Evolutionary conservation across 1,140 invertebrate genomes (phyloP).

Genomic region (Plectrocnemia conspersa): DNA sequence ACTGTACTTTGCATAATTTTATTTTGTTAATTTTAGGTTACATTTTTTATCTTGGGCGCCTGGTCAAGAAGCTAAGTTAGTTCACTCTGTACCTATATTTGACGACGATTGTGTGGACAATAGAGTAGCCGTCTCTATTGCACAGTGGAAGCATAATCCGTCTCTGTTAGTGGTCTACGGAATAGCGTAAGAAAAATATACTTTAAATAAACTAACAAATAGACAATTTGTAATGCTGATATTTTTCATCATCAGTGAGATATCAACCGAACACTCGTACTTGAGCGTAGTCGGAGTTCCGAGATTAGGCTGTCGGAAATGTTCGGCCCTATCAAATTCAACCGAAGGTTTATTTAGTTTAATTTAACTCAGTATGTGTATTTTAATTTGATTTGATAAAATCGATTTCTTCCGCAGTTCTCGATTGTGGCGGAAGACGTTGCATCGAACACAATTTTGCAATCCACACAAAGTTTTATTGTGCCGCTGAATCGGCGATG

Average conservation of each 20-base stretch:
- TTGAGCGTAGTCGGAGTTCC: constrained; percentile 51
- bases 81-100: constrained; percentile 52
- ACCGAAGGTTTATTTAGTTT: constrained; percentile 39
- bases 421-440: constrained; percentile 42
- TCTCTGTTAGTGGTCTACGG: constrained; percentile 55
- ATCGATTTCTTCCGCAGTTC: too few species aligned
- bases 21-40: constrained; percentile 38
- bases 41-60: constrained; percentile 50
- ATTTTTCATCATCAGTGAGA: constrained; percentile 39
- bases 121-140: constrained; percentile 54
- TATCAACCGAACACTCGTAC: constrained; percentile 48
- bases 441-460: constrained; percentile 51
- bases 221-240: neutral
- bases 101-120: constrained; percentile 56
- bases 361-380: neutral
- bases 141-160: constrained; percentile 56
- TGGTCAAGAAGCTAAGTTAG: constrained; percentile 42
- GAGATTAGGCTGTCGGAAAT: constrained; percentile 49
- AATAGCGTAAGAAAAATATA: constrained; percentile 44
- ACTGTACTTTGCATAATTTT: constrained; percentile 5
- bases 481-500: constrained; percentile 48
- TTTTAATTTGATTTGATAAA: constrained; percentile 7
- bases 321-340: constrained; percentile 44
- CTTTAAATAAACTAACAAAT: neutral
- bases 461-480: constrained; percentile 51